Evolutionary conservation across 1,140 invertebrate species (phyloP), one percentile per base, ranked within the genome.

Genomic region (Agrilus planipennis): DNA sequence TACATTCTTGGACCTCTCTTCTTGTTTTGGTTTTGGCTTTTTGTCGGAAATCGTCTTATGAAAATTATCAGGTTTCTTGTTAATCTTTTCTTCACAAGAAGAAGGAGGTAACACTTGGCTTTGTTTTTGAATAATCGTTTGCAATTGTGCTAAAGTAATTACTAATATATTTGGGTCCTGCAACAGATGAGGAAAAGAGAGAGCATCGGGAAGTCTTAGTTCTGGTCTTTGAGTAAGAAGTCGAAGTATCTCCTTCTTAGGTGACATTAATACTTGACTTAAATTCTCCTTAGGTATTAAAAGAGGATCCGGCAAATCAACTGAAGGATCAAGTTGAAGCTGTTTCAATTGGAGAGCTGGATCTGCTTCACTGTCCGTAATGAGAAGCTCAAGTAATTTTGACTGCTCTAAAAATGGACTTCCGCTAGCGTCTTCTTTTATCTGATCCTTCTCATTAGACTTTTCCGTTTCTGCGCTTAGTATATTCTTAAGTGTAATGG

Each of bases 111-210:
- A 18, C 5, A 43, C 55, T 47, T 67, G 62, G 19, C 58, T 60
- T 44, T 72, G 64, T 40, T 73, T 73, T 46, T 68, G 63, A 28
- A 84, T 55, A 15, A 85, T 76, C n/a, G 72, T 72, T 60, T 84
- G 81, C 15, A 88, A 59, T 63, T 84, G 81, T 2, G 75, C 69
- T 50, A 86, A 63, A 17, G 80, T 82, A 46, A 88, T 77, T 1
- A 85, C 81, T 4, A 86, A 57, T 39, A 87, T 74, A 56, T 87
- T 81, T 4, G 81, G 81, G 62, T 86, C 82, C 51, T 77, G 72
- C 16, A 84, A 58, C 1, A 84, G 62, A 46, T 79, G 73, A 0
- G 81, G 79, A 49, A 72, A 81, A 12, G 75, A 73, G 28, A 83
- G 70, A 0, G 76, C 77, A 55, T 84, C 76, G 0, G 81, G 79